These are phyloP conservation scores for Phengaris arion DNA, from an alignment of 2,888 invertebrate genomes.

Conservation along the genomic window DNA sequence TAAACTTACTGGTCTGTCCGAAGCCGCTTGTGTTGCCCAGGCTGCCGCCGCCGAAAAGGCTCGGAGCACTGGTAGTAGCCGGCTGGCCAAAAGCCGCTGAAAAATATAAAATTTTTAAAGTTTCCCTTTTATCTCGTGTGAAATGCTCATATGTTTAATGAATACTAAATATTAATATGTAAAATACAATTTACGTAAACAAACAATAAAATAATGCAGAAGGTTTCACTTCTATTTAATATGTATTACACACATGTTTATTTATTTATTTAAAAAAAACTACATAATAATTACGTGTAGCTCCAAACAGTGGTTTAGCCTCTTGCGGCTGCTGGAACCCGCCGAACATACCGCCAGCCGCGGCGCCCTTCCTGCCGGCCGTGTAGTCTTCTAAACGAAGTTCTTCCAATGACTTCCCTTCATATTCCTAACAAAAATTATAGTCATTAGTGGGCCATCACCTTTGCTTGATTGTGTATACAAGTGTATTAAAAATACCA, in stretches of 20 bases:
- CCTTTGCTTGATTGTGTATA: too few relatives aligned
- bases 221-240: too few relatives aligned
- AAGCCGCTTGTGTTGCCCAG: slow-evolving; percentile 75
- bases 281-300: slow-evolving; percentile 51
- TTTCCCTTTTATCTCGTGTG: too few relatives aligned
- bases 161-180: too few relatives aligned
- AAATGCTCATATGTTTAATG: too few relatives aligned
- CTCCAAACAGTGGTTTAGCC: slow-evolving; percentile 76
- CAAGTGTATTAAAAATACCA: too few relatives aligned
- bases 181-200: too few relatives aligned
- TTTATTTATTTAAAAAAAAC: too few relatives aligned
- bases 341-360: slow-evolving; percentile 72
- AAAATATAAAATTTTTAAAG: background rate
- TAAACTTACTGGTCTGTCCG: slow-evolving; percentile 71
- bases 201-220: too few relatives aligned
- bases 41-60: slow-evolving; percentile 82
- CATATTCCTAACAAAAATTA: slow-evolving; percentile 85
- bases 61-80: slow-evolving; percentile 77
- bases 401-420: slow-evolving; percentile 95
- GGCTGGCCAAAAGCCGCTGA: slow-evolving; percentile 69
- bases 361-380: slow-evolving; percentile 90
- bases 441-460: too few relatives aligned
- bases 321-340: slow-evolving; percentile 80
- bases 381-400: slow-evolving; percentile 95
- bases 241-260: too few relatives aligned